Percentiles rank a stretch among this genome's conserved stretches.
phyloP scores from a whole-genome alignment of 2,888 invertebrate genomes.

The Galeruca laticollis region DNA sequence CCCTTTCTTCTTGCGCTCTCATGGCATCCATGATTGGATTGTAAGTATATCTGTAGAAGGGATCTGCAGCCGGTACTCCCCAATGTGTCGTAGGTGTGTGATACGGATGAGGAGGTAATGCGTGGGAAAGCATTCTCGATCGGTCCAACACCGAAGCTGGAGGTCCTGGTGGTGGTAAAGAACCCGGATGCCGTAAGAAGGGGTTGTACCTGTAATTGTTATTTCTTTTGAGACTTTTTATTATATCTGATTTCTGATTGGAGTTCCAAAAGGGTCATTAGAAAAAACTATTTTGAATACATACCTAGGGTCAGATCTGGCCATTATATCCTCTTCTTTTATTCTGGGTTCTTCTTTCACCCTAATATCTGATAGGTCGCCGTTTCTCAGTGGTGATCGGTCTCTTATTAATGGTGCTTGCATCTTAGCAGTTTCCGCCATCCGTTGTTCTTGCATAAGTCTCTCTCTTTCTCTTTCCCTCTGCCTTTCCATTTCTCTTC shows the following conservation, averaged over 20 bases:
- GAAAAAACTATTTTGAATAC: conserved; percentile 41
- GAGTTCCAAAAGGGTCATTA: not conserved
- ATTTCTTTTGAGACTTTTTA: conserved; percentile 14
- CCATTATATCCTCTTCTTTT: conserved; percentile 63
- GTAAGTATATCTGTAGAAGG: conserved; percentile 78
- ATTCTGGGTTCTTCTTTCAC: conserved; percentile 76
- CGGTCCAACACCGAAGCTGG: conserved; percentile 66
- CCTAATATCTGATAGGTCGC: conserved; percentile 69
- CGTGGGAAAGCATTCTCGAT: conserved; percentile 66
- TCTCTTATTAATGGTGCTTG: conserved; percentile 69
- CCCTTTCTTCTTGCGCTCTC: conserved; percentile 82
- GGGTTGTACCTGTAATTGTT: conserved; percentile 68
- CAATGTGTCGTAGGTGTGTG: conserved; percentile 66
- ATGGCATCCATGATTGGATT: conserved; percentile 84
- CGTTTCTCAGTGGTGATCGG: conserved; percentile 83
- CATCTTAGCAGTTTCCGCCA: conserved; percentile 67
- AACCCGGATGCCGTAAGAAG: conserved; percentile 68
- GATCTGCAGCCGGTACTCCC: conserved; percentile 63
- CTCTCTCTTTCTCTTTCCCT: conserved; percentile 75
- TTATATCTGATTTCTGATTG: not conserved
- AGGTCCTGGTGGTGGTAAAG: conserved; percentile 64
- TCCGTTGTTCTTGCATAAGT: conserved; percentile 70
- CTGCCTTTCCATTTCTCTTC: conserved; percentile 70
- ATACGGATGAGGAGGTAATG: conserved; percentile 69
- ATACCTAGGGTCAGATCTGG: conserved; percentile 66